Evolutionary conservation across 2,113 vertebrate species (phyloP), one percentile per base, ranked within the genome.

Genomic region (Trinectes maculatus): DNA sequence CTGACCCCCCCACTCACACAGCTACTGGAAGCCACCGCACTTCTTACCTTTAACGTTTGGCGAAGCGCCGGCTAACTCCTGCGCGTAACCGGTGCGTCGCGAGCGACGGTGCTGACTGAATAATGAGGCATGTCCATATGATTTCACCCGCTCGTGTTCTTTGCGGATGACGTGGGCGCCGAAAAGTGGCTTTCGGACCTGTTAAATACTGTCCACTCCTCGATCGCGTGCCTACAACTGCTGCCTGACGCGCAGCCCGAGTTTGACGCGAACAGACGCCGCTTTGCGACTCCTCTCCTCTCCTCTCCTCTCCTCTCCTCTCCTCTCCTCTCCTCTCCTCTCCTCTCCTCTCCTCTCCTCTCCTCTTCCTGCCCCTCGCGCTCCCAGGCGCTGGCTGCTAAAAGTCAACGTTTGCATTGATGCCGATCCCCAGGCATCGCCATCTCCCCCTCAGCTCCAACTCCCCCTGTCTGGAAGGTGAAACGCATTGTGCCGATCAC

Each of bases 51-150:
- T 94, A 83, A 90, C 91, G 92, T 90, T 63, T 79, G 91, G 91
- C 91, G 91, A 89, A 88, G 91, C 93, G 92, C 91, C 91, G 91
- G 91, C 89, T 92, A 93, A 95, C 90, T 95, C 94, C 92, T 85
- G 95, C 91, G 93, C 93, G 94, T 94, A 93, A 94, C 91, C 91
- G 93, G 83, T 91, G 95, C 94, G 94, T 94, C 93, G 94, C 88
- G 92, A 94, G 94, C 93, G 93, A 93, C 92, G 93, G 95, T 93
- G 94, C 93, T 96, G 94, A 94, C 91, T 94, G 94, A 96, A 96
- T 95, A 96, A 95, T 92, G 94, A 97, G 93, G 93, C 95, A 94
- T 94, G 95, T 95, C 95, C 96, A 94, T 92, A 94, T 93, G 95
- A 96, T 95, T 75, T 96, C 95, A 96, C 94, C 95, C 91, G 95